Conservation (phyloP, 30 jellyfish, hydroid and myxozoan genomes). For the Aurelia sp. region DNA sequence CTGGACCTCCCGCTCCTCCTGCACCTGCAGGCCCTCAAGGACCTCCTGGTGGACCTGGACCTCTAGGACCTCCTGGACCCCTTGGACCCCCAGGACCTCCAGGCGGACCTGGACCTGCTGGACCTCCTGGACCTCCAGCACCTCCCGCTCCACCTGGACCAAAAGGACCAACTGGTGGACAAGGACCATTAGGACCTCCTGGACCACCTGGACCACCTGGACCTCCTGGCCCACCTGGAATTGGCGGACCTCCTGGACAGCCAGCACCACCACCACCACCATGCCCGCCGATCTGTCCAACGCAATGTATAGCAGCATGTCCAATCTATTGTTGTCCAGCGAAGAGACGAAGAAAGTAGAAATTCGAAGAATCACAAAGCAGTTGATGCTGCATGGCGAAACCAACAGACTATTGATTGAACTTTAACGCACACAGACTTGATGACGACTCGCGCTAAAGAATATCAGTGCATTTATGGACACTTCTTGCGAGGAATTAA, state of each 20-base stretch:
- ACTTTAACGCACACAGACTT: conserved; percentile 57
- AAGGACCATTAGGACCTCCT: conserved; percentile 73
- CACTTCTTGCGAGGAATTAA: conserved; percentile 69
- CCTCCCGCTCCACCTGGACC: conserved; percentile 82
- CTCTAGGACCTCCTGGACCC: conserved; percentile 71
- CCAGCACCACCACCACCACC: conserved; percentile 98
- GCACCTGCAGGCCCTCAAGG: conserved; percentile 84
- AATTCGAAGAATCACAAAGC: conserved; percentile 25
- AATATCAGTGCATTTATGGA: conserved; percentile 52
- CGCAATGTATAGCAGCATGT: conserved; percentile 84
- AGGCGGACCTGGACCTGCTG: conserved; percentile 91
- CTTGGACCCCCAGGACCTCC: conserved; percentile 67
- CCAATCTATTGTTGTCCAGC: conserved; percentile 95
- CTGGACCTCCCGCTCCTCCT: conserved; percentile 72
- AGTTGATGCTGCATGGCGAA: conserved; percentile 41
- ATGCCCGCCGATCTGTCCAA: conserved; percentile 85
- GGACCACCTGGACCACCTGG: conserved; percentile 85
- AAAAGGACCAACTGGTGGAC: conserved; percentile 78
- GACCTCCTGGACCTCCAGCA: conserved; percentile 95
- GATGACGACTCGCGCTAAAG: conserved; percentile 63
- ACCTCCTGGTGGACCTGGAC: conserved; percentile 61
- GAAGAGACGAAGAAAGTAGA: conserved; percentile 69
- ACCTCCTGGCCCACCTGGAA: conserved; percentile 84
- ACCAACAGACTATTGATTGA: conserved; percentile 5
- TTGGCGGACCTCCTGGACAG: conserved; percentile 90